These are phyloP conservation scores for Spodoptera littoralis DNA, from an alignment of 2,888 invertebrate species.

Conservation along the genomic window DNA sequence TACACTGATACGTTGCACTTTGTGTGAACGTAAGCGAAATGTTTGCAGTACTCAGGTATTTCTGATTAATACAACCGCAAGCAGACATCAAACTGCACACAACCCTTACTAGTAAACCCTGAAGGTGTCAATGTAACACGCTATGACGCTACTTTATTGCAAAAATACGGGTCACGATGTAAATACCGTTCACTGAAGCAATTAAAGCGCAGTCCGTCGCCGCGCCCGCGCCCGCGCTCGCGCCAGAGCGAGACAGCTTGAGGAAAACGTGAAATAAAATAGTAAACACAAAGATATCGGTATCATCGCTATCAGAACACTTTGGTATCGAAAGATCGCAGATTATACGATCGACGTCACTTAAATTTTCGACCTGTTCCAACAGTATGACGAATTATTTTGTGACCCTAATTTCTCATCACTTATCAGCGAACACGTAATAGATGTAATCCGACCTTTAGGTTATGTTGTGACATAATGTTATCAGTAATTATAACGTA, in stretches of 20 bases:
- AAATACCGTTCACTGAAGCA: conserved; percentile 71
- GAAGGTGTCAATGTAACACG: conserved; percentile 26
- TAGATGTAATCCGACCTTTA: conserved; percentile 13
- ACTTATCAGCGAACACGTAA: conserved; percentile 16
- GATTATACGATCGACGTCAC: conserved; percentile 54
- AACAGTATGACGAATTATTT: conserved; percentile 26
- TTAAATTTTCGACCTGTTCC: conserved; percentile 37
- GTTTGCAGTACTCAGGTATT: conserved; percentile 22
- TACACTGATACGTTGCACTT: conserved; percentile 35
- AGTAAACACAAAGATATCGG: conserved; percentile 72
- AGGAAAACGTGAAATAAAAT: conserved; percentile 84
- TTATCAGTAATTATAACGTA: conserved; percentile 3
- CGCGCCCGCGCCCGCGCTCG: conserved; percentile 43
- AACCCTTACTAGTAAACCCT: conserved; percentile 1
- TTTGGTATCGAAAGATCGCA: conserved; percentile 56
- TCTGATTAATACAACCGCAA: conserved; percentile 25
- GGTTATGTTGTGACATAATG: conserved; percentile 7
- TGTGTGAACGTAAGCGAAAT: conserved; percentile 20
- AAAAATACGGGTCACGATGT: conserved; percentile 69
- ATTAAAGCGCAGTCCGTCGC: conserved; percentile 60
- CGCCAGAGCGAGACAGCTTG: conserved; percentile 75
- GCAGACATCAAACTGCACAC: conserved; percentile 9
- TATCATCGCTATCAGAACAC: conserved; percentile 63
- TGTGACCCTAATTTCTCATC: conserved; percentile 26
- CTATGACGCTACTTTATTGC: conserved; percentile 61